Percentiles rank a stretch among this genome's conserved stretches.
phyloP scores from a whole-genome alignment of 2,888 invertebrate genomes.

The Latrodectus elegans region DNA sequence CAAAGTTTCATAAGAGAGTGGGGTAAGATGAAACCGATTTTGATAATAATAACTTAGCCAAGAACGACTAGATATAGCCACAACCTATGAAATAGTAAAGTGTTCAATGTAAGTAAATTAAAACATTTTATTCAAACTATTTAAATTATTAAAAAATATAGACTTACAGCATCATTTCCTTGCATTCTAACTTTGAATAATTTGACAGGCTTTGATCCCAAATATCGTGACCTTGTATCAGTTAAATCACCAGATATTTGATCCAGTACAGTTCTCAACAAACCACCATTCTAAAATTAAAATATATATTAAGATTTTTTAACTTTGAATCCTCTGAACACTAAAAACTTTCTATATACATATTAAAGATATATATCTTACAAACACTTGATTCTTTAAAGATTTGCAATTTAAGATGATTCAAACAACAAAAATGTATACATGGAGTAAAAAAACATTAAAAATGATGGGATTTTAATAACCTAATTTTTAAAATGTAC shows the following conservation, averaged over 20 bases:
- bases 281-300: constrained; percentile 77
- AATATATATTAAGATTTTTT: neutral
- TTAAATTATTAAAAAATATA: neutral
- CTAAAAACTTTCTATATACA: too few species aligned
- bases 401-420: too few species aligned
- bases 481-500: too few species aligned
- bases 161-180: constrained; percentile 89
- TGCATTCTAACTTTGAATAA: constrained; percentile 97
- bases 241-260: constrained; percentile 88
- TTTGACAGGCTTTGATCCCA: constrained; percentile 96
- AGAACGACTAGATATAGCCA: constrained; percentile 97
- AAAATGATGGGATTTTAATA: too few species aligned
- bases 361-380: too few species aligned
- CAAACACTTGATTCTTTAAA: too few species aligned
- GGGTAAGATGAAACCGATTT: constrained; percentile 94
- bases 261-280: constrained; percentile 78
- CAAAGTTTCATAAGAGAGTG: constrained; percentile 94
- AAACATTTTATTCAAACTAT: neutral
- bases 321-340: neutral
- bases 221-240: constrained; percentile 96
- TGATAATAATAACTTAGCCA: constrained; percentile 99
- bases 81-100: constrained; percentile 77
- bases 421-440: too few species aligned
- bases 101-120: neutral
- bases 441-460: too few species aligned